A percentile compares a stretch with the other conserved stretches of the same genome.
These are phyloP conservation scores for Lacanobia wlatinum DNA, from an alignment of 2,888 invertebrate genomes.

Conservation along the genomic window DNA sequence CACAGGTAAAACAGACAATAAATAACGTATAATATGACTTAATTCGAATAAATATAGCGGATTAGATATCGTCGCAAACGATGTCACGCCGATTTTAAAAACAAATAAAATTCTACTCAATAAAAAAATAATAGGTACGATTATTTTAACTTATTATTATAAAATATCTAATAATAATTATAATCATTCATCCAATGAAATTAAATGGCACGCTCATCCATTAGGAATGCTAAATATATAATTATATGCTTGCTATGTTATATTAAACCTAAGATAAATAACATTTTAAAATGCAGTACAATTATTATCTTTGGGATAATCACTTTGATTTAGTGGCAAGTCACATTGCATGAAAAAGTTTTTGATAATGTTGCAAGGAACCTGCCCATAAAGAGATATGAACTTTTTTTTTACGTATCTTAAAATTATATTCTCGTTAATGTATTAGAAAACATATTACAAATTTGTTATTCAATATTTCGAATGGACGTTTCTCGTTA, in stretches of 20 bases:
- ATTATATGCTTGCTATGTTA: constrained; percentile 3
- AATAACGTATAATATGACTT: constrained; percentile 47
- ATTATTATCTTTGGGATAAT: constrained; percentile 83
- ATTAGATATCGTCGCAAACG: constrained; percentile 14
- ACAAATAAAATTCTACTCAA: constrained; percentile 21
- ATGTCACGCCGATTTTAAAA: constrained; percentile 13
- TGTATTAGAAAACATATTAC: background rate
- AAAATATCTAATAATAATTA: constrained; percentile 23
- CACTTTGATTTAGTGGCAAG: constrained; percentile 85
- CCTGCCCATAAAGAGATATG: constrained; percentile 36
- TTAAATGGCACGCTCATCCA: constrained; percentile 73
- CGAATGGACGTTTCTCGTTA: constrained; percentile 29
- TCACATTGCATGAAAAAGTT: constrained; percentile 48
- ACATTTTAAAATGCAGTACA: constrained; percentile 75
- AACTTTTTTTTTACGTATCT: background rate
- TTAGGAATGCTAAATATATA: constrained; percentile 63
- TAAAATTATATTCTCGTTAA: background rate
- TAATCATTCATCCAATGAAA: constrained; percentile 53
- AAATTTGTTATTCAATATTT: constrained; percentile 2
- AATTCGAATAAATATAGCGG: constrained; percentile 40
- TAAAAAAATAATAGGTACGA: constrained; percentile 1
- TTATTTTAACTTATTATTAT: constrained; percentile 9
- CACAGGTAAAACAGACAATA: constrained; percentile 36
- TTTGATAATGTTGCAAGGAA: constrained; percentile 15
- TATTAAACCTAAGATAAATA: constrained; percentile 67